Conservation (phyloP, 2,797 vertebrate species). For the Prunella strophiata region DNA sequence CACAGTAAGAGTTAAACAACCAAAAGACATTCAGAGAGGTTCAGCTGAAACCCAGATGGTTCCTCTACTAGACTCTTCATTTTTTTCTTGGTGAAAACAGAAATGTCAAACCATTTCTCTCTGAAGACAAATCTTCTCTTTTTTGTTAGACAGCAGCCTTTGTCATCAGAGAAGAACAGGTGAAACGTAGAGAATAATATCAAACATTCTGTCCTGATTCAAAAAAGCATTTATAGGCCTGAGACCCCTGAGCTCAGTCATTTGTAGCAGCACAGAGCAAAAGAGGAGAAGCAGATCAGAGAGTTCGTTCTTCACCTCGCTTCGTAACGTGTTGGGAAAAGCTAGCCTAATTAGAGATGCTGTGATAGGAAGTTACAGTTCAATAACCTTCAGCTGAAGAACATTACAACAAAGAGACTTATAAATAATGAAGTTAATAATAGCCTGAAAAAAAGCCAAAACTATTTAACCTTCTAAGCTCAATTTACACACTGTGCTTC, state of each 20-base stretch:
- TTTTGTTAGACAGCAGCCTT: not conserved
- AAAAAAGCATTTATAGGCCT: not conserved
- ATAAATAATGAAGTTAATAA: slow-evolving; percentile 47
- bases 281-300: not conserved
- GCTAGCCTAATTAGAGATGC: slow-evolving; percentile 45
- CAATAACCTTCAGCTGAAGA: slow-evolving; percentile 42
- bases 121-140: not conserved
- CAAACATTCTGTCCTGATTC: not conserved
- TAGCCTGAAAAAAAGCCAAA: slow-evolving; percentile 12
- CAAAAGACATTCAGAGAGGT: not conserved
- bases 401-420: not conserved
- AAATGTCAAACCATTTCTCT: not conserved
- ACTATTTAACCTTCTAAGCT: slow-evolving; percentile 9
- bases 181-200: not conserved
- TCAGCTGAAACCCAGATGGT: not conserved
- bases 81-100: not conserved
- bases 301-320: not conserved
- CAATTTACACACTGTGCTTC: slow-evolving; percentile 24
- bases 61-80: not conserved
- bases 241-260: not conserved
- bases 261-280: not conserved
- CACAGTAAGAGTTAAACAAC: not conserved
- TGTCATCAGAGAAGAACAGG: not conserved
- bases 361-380: slow-evolving; percentile 41
- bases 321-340: not conserved